A percentile compares a stretch with the other conserved stretches of the same genome.
Conservation (phyloP, 2,797 vertebrate species). For the Coendou prehensilis region DNA sequence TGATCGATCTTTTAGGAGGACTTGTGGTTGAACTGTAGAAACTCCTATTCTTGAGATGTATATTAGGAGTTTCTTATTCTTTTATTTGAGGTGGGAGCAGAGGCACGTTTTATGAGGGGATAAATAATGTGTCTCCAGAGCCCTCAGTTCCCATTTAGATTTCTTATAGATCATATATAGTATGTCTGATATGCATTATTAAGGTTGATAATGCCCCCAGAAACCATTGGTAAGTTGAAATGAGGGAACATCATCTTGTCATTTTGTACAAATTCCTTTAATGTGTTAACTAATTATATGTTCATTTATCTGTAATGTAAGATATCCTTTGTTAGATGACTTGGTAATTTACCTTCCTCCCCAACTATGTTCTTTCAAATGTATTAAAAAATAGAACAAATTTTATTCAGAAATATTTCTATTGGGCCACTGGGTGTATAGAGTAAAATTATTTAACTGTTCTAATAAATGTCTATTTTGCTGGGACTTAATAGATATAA, state of each 20-base stretch:
- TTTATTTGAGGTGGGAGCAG: constrained; percentile 16
- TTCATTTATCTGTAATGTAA: constrained; percentile 37
- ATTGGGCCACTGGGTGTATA: not conserved
- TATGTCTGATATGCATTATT: constrained; percentile 11
- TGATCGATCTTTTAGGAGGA: not conserved
- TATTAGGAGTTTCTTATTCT: not conserved
- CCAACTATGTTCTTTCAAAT: not conserved
- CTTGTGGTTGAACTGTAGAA: not conserved
- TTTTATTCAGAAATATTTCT: constrained; percentile 52
- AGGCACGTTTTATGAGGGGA: not conserved
- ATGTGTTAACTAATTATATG: not conserved
- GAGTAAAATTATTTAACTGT: not conserved
- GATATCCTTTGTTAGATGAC: not conserved
- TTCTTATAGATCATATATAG: constrained; percentile 7
- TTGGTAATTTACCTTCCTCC: not conserved
- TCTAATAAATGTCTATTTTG: constrained; percentile 36
- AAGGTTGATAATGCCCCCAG: constrained; percentile 9
- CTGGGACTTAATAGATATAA: not conserved
- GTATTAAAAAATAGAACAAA: not conserved
- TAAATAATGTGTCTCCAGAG: not conserved
- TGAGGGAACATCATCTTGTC: not conserved
- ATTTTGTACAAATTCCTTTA: constrained; percentile 33
- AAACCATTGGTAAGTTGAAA: constrained; percentile 39
- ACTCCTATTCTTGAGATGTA: not conserved
- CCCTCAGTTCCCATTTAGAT: constrained; percentile 9